Evolutionary conservation across 2,113 vertebrate genomes (phyloP), one percentile per base, ranked within the genome.

Genomic region (Mesitornis unicolor): DNA sequence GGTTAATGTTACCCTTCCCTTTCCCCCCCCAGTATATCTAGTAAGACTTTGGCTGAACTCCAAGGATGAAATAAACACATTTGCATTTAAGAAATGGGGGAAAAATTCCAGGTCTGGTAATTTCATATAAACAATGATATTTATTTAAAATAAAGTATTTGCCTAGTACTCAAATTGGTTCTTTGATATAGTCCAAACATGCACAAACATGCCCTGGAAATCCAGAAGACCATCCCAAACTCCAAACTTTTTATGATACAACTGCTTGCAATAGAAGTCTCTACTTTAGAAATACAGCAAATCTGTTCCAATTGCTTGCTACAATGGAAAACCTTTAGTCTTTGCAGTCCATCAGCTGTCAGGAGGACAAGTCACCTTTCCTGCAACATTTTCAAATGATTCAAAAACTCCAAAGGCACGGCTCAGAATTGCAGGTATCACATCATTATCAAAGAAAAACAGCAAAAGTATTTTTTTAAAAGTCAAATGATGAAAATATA

Each of bases 391-490:
- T 69, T 50, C 51, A 70, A 81, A 74, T 28, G n/a, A n/a, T n/a
- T n/a, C n/a, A 40, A 60, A 86, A 8, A 15, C 4, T 38, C 40
- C 33, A 45, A 80, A 81, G 25, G 10, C 42, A 73, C 56, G 6
- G 21, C 40, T 54, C 63, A 61, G 75, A 88, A 63, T 10, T 45
- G 47, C 24, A 89, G 31, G 11, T 73, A 56, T 67, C 40, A 36
- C 5, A 68, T 13, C 13, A 70, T 7, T 8, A 11, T 7, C 1
- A 0, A 6, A 29, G 42, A 43, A 57, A 43, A 10, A 22, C 1
- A 4, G 11, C 7, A n/a, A 53, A 28, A 51, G 12, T 7, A 19
- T 7, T 60, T 81, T 24, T 60, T 57, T 36, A 15, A 14, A 77
- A 75, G 31, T 48, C 61, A 70, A 47, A 53, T 31, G n/a, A 67